Base-by-base conservation (phyloP, 2,113 vertebrate genomes). In the Oncorhynchus nerka region DNA sequence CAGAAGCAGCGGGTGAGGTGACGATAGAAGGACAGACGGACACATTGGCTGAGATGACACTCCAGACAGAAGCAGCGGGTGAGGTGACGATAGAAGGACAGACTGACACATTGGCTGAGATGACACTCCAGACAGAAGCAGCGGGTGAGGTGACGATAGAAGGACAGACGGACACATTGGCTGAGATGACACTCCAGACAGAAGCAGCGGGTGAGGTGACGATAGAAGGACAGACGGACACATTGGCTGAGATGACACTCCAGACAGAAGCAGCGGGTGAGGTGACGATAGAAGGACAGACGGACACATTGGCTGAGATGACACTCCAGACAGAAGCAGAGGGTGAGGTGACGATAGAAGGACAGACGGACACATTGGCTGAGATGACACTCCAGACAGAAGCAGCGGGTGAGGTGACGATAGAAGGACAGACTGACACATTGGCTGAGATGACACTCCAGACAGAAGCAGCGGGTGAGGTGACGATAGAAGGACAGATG, bases 311-410 rank as follows among this genome's bases (percentile, higher is more conserved):
- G 11, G 49, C 78, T 24, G 88, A 85, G 74, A 86, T 76, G 84
- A 85, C 83, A 15, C 69, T 86, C 82, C 84, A 86, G 82, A 83
- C 73, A 4, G 86, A 89, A 70, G 74, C 77, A 16, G 66, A 57
- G 67, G 59, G 84, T 57, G 82, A 81, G 20, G 80, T 7, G 6
- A 34, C 28, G 48, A 73, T 84, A 68, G n/a, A 69, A 32, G 74
- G 70, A 76, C 75, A 79, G 49, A 82, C 24, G 11, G 68, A 82
- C 57, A 79, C 80, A 74, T 72, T 15, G 9, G 48, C 78, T 24
- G 88, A 86, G 74, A 86, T 76, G 84, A 85, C 83, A 15, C 69
- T 86, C 82, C 84, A 86, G 82, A 82, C 73, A 3, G 86, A 89
- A 70, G 74, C 77, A 16, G 66, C 61, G 67, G 59, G 84, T 57